These are phyloP conservation scores for Aplysia californica DNA, from an alignment of 1,140 invertebrate species.

Conservation along the genomic window DNA sequence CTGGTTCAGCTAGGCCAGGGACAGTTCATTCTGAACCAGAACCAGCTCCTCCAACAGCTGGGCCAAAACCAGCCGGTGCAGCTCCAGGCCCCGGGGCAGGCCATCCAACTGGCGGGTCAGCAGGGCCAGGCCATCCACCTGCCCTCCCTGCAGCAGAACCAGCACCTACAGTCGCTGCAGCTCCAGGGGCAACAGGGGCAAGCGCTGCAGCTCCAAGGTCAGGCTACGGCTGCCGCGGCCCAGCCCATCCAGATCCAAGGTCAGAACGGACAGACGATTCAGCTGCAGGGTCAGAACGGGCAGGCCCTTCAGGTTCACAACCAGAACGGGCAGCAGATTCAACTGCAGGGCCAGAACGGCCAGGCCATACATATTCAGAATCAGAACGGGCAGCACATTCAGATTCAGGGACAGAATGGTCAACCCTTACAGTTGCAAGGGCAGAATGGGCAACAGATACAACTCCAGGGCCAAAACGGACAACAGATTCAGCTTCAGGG, in stretches of 20 bases:
- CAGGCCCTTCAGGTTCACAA: constrained; percentile 14
- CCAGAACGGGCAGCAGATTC: constrained; percentile 9
- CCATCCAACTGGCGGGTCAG: not conserved
- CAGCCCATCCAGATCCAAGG: constrained; percentile 18
- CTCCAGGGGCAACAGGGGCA: constrained; percentile 13
- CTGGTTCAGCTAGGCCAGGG: constrained; percentile 19
- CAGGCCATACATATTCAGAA: constrained; percentile 18
- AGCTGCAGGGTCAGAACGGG: constrained; percentile 6
- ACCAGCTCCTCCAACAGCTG: constrained; percentile 22
- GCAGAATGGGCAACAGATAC: constrained; percentile 17
- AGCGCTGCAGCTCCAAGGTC: constrained; percentile 19
- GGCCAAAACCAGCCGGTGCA: constrained; percentile 21
- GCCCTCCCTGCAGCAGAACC: constrained; percentile 9
- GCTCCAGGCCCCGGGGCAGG: constrained; percentile 1
- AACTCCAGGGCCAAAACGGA: constrained; percentile 6
- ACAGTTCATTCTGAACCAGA: constrained; percentile 22
- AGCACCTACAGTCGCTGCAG: constrained; percentile 1
- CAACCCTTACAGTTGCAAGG: constrained; percentile 20
- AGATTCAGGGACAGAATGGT: constrained; percentile 16
- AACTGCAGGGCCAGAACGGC: constrained; percentile 13
- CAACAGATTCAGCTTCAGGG: constrained; percentile 20
- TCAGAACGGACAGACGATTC: constrained; percentile 20
- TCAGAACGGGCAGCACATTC: constrained; percentile 19
- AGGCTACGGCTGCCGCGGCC: too few species aligned
- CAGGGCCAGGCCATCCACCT: constrained; percentile 18